Conservation (phyloP, 2,888 invertebrate species). For the Lepidochitona cinerea region DNA sequence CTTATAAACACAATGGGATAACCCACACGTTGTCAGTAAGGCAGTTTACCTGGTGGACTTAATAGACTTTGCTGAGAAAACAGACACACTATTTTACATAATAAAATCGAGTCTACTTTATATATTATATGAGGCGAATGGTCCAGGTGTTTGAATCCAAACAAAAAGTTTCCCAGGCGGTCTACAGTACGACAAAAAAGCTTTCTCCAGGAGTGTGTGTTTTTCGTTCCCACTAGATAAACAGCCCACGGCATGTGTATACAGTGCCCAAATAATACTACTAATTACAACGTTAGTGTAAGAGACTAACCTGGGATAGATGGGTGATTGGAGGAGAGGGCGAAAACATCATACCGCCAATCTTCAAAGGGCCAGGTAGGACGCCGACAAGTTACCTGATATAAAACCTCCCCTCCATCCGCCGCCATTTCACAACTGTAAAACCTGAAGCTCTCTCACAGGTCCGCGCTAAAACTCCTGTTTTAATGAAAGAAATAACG, state of each 20-base stretch:
- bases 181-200: no score
- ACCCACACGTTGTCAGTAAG: no score
- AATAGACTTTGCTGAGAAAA: no score
- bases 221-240: background rate
- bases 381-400: background rate
- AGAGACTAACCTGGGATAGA: background rate
- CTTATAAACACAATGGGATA: no score
- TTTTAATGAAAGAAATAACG: no score
- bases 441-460: background rate
- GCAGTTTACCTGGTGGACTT: no score
- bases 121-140: no score
- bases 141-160: no score
- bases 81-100: no score
- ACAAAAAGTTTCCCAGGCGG: no score
- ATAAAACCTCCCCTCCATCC: background rate
- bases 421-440: background rate
- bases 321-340: background rate
- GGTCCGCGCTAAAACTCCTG: background rate
- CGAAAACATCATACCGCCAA: background rate
- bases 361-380: conserved; percentile 6
- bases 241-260: background rate
- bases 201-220: no score
- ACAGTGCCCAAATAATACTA: background rate
- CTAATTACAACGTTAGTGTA: background rate
- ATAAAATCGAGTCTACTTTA: no score